phyloP scores from a whole-genome alignment of 2,113 vertebrate species.

The Brachypodius melanocephalos region DNA sequence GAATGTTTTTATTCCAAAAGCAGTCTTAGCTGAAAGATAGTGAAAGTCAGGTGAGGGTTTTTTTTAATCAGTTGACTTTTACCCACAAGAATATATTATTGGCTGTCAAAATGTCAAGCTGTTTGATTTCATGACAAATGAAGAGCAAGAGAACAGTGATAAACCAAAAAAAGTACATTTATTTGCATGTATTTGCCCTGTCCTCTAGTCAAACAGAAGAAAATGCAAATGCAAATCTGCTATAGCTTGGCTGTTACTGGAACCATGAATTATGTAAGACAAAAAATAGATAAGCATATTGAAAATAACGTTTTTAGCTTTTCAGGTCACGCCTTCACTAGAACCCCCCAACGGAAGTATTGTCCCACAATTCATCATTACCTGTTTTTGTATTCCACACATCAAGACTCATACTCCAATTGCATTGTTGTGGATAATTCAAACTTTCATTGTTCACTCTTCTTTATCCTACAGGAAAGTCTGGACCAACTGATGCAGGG shows the following conservation, averaged over 20 bases:
- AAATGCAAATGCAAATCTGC: constrained; percentile 4
- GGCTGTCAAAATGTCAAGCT: not conserved
- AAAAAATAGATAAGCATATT: not conserved
- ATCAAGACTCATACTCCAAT: not conserved
- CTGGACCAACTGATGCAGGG: not conserved
- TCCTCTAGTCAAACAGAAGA: not conserved
- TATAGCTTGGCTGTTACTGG: not conserved
- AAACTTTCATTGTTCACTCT: not conserved
- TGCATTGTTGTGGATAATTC: not conserved
- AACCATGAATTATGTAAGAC: not conserved
- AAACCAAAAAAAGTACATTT: not conserved
- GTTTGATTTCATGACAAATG: constrained; percentile 11
- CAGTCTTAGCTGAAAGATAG: not conserved
- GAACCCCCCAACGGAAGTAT: not conserved
- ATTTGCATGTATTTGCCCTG: constrained; percentile 2
- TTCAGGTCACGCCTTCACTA: not conserved
- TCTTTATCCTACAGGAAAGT: not conserved
- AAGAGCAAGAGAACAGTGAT: not conserved
- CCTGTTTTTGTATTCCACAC: not conserved
- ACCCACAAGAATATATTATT: not conserved
- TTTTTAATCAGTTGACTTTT: not conserved
- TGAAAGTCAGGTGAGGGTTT: not conserved
- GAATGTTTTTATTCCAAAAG: not conserved
- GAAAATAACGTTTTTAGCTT: not conserved
- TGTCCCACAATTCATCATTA: not conserved